A percentile compares a stretch with the other conserved stretches of the same genome.
These are phyloP conservation scores for Sceloporus undulatus DNA, from an alignment of 2,113 vertebrate genomes.

Conservation along the genomic window DNA sequence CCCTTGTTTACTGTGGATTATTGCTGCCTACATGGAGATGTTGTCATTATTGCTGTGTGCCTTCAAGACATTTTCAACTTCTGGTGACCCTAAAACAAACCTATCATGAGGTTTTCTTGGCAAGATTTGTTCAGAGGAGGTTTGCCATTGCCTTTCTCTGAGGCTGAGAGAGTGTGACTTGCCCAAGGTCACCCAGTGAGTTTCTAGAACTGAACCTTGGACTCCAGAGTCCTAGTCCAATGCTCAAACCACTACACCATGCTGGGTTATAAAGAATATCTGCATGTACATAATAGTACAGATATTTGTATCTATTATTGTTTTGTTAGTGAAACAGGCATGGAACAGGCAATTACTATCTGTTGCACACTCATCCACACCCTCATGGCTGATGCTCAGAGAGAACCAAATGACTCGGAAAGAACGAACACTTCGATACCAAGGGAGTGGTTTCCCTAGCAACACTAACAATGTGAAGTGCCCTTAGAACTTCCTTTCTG, in stretches of 20 bases:
- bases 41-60: background rate
- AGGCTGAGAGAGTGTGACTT: too few relatives aligned
- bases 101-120: too few relatives aligned
- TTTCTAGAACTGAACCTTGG: too few relatives aligned
- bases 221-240: too few relatives aligned
- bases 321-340: background rate
- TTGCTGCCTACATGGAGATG: background rate
- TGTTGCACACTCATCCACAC: background rate
- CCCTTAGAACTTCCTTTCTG: background rate
- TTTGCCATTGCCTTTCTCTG: too few relatives aligned
- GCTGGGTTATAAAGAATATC: too few relatives aligned
- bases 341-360: background rate
- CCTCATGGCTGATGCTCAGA: background rate
- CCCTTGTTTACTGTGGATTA: background rate
- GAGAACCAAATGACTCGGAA: background rate
- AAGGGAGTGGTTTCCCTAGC: slow-evolving; percentile 35
- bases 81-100: too few relatives aligned
- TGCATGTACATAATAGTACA: too few relatives aligned
- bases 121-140: too few relatives aligned
- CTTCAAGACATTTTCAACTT: too few relatives aligned
- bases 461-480: slow-evolving; percentile 12
- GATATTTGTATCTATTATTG: background rate
- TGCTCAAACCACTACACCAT: too few relatives aligned
- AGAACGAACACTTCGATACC: accelerated
- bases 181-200: too few relatives aligned